Evolutionary conservation across 1,140 invertebrate species (phyloP).

Genomic region (Ips nitidus): DNA sequence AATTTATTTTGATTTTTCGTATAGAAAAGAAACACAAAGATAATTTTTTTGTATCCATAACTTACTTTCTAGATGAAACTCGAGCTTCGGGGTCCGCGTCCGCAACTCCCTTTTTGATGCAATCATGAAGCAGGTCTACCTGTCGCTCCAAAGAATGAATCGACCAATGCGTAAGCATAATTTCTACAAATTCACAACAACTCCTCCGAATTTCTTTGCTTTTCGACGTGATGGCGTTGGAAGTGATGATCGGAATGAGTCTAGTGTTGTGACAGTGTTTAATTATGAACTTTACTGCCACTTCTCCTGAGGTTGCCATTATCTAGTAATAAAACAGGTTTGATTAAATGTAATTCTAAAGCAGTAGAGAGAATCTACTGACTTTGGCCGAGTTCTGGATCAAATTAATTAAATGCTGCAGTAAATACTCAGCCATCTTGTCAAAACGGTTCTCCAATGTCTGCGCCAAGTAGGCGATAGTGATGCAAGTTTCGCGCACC

Average conservation of each 20-base stretch:
- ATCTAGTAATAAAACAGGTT: conserved; percentile 60
- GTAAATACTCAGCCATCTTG: conserved; percentile 77
- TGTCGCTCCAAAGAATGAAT: conserved; percentile 81
- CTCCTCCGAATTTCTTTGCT: conserved; percentile 87
- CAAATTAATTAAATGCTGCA: conserved; percentile 84
- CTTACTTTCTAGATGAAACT: conserved; percentile 69
- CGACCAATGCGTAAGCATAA: conserved; percentile 85
- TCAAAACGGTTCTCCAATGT: conserved; percentile 81
- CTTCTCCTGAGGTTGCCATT: conserved; percentile 86
- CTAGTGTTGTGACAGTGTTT: conserved; percentile 81
- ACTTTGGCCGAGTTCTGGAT: conserved; percentile 96
- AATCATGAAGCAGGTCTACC: conserved; percentile 73
- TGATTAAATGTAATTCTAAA: conserved; percentile 8
- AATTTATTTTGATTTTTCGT: not conserved
- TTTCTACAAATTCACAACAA: conserved; percentile 82
- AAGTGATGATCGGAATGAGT: conserved; percentile 84
- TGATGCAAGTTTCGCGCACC: conserved; percentile 92
- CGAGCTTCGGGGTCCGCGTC: conserved; percentile 92
- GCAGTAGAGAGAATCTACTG: not conserved
- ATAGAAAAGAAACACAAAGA: not conserved
- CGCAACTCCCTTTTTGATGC: conserved; percentile 83
- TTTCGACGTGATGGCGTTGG: conserved; percentile 76
- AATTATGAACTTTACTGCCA: conserved; percentile 88
- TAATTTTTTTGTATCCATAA: conserved; percentile 7
- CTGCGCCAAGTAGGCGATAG: conserved; percentile 88